Evolutionary conservation across 2,888 invertebrate species (phyloP), one percentile per base, ranked within the genome.

Genomic region (Athalia cordata): DNA sequence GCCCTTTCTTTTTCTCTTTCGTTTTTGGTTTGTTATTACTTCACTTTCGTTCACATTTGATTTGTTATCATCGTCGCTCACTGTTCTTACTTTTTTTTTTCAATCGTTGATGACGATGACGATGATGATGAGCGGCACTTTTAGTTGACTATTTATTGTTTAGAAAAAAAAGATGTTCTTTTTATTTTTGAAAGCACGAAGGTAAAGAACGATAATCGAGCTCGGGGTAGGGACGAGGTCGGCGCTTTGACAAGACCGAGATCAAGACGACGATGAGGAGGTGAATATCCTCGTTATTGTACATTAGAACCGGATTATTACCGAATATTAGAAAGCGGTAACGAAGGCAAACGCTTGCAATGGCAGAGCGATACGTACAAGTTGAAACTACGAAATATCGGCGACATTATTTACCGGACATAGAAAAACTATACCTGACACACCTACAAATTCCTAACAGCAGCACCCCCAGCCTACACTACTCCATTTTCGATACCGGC

Each of bases 361-460:
- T 91, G 90, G 91, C 92, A 91, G 90, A 89, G 91, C 90, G 90
- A 92, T 91, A 92, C 91, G 90, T 91, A 91, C 90, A 91, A 89
- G 89, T 90, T 89, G 90, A 91, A 91, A 91, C 90, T 92, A 90
- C 92, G 91, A 90, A 91, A 91, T 91, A 91, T 91, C 88, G 91
- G 91, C 92, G 91, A 92, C 93, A 93, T 93, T 92, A 92, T 93
- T 92, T 90, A 92, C 90, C 91, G 49, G 59, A 50, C 15, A 59
- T 43, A 45, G 65, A 90, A 90, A 92, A 91, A 91, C 91, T 91
- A 91, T 91, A 91, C 92, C 29, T 92, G 94, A 94, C 94, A 94
- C 94, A 94, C 95, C 94, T 95, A 94, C 93, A 93, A 93, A 92
- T 92, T 92, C 91, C 92, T 93, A 93, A 93, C 92, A 92, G 29